These are phyloP conservation scores for Colaptes auratus DNA, from an alignment of 2,113 vertebrate genomes.

Conservation along the genomic window DNA sequence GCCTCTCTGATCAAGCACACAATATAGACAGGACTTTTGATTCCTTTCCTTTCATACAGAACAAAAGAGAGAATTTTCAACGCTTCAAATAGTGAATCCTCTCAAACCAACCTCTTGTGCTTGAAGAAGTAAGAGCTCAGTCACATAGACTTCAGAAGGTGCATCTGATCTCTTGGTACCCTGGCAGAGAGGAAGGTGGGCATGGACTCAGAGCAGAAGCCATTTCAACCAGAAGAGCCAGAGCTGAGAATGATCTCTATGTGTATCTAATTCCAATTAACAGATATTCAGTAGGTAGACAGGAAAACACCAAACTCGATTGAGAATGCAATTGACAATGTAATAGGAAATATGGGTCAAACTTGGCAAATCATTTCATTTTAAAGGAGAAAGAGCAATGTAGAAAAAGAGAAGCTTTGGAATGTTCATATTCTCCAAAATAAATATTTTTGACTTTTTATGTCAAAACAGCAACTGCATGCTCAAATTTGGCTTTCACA, in stretches of 20 bases:
- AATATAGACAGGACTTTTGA: background rate
- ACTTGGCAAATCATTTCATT: background rate
- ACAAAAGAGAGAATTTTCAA: background rate
- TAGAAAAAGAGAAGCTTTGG: background rate
- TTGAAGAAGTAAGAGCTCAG: background rate
- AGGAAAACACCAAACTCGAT: background rate
- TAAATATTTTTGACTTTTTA: background rate
- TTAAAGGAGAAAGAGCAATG: background rate
- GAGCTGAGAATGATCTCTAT: background rate
- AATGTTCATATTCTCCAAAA: background rate
- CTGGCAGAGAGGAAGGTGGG: background rate
- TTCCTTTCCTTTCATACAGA: background rate
- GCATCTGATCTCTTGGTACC: background rate
- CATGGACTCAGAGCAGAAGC: background rate
- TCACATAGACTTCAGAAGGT: background rate
- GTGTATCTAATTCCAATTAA: background rate
- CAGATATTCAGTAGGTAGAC: background rate
- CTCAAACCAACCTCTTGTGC: background rate
- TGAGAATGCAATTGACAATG: background rate
- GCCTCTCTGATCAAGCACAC: background rate
- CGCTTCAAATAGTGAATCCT: background rate
- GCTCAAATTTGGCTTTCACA: background rate
- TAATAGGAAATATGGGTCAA: background rate
- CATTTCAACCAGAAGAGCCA: background rate
- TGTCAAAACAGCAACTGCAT: background rate